Conservation (phyloP, 2,113 vertebrate genomes). For the Macaca nemestrina region DNA sequence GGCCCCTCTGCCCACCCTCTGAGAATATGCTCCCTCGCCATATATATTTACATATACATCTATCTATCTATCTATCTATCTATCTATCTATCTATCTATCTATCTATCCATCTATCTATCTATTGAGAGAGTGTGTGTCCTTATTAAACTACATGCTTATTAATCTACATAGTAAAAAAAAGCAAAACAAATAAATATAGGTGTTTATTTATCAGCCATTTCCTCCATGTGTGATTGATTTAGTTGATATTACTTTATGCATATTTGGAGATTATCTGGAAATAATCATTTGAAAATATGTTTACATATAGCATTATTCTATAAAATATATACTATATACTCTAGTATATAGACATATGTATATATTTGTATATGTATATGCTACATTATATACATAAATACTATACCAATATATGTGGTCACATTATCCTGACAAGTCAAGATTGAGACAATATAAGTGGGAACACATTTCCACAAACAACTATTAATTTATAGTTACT, state of each 20-base stretch:
- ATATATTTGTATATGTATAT: too few species aligned
- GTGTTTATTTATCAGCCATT: neutral
- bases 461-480: constrained; percentile 75
- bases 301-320: neutral
- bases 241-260: constrained; percentile 12
- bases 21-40: neutral
- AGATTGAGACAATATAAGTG: constrained; percentile 32
- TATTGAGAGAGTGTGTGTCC: neutral
- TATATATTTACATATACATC: neutral
- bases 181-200: neutral
- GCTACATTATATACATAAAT: neutral
- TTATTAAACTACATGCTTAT: neutral
- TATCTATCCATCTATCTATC: fast-evolving
- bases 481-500: constrained; percentile 82
- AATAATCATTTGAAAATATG: constrained; percentile 37
- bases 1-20: neutral
- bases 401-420: constrained; percentile 11
- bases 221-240: neutral
- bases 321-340: too few species aligned
- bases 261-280: constrained; percentile 19
- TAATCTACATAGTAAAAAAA: neutral
- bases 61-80: too few species aligned
- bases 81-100: fast-evolving
- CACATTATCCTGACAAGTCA: constrained; percentile 26
- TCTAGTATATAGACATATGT: too few species aligned